phyloP scores from a whole-genome alignment of 2,113 vertebrate species.

The Marcusenius ussheri region DNA sequence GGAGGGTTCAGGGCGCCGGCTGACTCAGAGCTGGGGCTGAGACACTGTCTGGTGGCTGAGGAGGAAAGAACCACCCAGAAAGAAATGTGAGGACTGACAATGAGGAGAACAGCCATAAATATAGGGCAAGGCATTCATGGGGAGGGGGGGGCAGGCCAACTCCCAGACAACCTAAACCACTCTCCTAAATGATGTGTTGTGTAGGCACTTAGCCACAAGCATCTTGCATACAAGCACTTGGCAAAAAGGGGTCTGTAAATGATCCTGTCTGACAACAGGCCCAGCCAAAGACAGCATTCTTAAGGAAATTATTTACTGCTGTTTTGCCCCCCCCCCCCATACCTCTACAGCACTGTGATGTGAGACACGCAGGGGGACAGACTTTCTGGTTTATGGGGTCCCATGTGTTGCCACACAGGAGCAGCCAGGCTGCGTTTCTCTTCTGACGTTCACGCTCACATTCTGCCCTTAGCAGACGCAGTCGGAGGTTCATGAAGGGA shows the following conservation, averaged over 20 bases:
- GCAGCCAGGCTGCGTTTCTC: not conserved
- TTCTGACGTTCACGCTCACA: not conserved
- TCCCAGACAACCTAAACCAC: slow-evolving; percentile 37
- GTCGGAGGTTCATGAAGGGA: not conserved
- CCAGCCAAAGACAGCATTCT: slow-evolving; percentile 24
- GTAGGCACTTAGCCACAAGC: slow-evolving; percentile 41
- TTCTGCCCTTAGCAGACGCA: not conserved
- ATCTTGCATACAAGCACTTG: slow-evolving; percentile 41
- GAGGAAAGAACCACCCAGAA: slow-evolving; percentile 22
- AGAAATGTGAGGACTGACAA: slow-evolving; percentile 15
- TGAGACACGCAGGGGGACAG: not conserved
- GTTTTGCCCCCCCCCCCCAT: slow-evolving; percentile 13
- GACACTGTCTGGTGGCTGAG: slow-evolving; percentile 34
- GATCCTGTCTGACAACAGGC: slow-evolving; percentile 41
- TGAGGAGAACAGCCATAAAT: slow-evolving; percentile 23
- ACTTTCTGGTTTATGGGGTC: not conserved
- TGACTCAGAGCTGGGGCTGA: slow-evolving; percentile 33
- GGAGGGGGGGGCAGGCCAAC: slow-evolving; percentile 28
- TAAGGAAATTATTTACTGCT: slow-evolving; percentile 32
- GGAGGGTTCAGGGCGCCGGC: not conserved
- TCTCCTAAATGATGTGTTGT: slow-evolving; percentile 44
- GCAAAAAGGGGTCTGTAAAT: slow-evolving; percentile 29
- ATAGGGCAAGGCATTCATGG: slow-evolving; percentile 21
- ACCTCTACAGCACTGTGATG: not conserved
- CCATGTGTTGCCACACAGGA: not conserved